These are phyloP conservation scores for Perca fluviatilis DNA, from an alignment of 2,113 vertebrate genomes.

Conservation along the genomic window DNA sequence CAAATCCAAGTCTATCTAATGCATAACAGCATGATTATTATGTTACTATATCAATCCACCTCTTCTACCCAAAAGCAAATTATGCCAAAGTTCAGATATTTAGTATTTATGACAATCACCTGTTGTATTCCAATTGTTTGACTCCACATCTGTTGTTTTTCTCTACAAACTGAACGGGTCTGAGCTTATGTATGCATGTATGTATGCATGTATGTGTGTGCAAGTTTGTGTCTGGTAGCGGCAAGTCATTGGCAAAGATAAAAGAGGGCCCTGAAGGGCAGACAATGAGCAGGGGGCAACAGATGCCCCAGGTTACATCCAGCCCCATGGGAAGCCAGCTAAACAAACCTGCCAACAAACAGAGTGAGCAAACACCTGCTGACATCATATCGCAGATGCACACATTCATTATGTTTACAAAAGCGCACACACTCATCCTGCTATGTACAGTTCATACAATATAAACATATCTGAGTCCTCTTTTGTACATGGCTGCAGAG, in stretches of 20 bases:
- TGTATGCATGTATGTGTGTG: not conserved
- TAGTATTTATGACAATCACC: constrained; percentile 28
- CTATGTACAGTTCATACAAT: not conserved
- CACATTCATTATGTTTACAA: constrained; percentile 39
- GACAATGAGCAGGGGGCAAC: constrained; percentile 65
- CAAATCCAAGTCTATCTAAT: not conserved
- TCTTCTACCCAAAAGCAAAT: constrained; percentile 10
- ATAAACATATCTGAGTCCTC: not conserved
- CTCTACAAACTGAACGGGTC: constrained; percentile 6
- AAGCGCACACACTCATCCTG: constrained; percentile 6
- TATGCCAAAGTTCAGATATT: constrained; percentile 21
- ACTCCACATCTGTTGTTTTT: constrained; percentile 68
- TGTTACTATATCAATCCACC: too few species aligned
- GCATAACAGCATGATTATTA: not conserved
- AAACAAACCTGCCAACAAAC: constrained; percentile 68
- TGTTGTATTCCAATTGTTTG: constrained; percentile 17
- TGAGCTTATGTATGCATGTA: not conserved
- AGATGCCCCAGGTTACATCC: constrained; percentile 69
- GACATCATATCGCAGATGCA: constrained; percentile 45
- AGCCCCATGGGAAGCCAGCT: constrained; percentile 48
- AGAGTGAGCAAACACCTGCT: constrained; percentile 71
- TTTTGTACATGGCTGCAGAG: not conserved
- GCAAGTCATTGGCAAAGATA: constrained; percentile 64
- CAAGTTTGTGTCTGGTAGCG: constrained; percentile 25
- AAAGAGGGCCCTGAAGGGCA: constrained; percentile 58